Percentiles rank a stretch among this genome's conserved stretches.
These are phyloP conservation scores for Pangasius larnaudii DNA, from an alignment of 2,797 vertebrate species.

Conservation along the genomic window DNA sequence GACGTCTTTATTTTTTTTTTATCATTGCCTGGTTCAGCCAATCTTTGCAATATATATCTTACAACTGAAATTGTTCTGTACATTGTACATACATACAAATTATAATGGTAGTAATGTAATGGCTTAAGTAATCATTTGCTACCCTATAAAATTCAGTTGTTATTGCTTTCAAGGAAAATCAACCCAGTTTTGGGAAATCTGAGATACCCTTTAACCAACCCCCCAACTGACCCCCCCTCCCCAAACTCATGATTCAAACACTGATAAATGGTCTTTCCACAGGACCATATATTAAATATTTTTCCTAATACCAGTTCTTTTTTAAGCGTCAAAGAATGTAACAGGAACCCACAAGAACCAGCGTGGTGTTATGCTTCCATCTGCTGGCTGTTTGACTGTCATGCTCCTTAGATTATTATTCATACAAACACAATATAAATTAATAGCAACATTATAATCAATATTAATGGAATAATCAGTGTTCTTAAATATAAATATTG, in stretches of 20 bases:
- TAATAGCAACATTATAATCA: neutral
- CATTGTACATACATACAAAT: neutral
- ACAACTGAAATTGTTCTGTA: neutral
- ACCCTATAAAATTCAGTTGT: neutral
- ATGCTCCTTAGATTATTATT: neutral
- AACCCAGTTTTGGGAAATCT: neutral
- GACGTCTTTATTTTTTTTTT: too few species aligned
- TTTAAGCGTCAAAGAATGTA: neutral
- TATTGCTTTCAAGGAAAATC: neutral
- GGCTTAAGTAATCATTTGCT: neutral
- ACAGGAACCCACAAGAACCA: neutral
- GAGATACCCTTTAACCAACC: neutral
- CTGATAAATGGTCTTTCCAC: neutral
- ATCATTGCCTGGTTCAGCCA: neutral
- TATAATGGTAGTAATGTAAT: neutral
- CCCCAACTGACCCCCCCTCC: too few species aligned
- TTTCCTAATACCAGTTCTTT: neutral
- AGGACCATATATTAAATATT: neutral
- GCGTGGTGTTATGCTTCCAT: constrained; percentile 17
- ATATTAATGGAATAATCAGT: neutral
- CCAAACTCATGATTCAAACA: neutral
- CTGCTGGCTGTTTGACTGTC: constrained; percentile 13
- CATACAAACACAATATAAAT: neutral
- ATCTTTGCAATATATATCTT: neutral
- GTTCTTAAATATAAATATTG: neutral